Base-by-base conservation (phyloP, 2,888 invertebrate genomes). In the Dryococelus australis region DNA sequence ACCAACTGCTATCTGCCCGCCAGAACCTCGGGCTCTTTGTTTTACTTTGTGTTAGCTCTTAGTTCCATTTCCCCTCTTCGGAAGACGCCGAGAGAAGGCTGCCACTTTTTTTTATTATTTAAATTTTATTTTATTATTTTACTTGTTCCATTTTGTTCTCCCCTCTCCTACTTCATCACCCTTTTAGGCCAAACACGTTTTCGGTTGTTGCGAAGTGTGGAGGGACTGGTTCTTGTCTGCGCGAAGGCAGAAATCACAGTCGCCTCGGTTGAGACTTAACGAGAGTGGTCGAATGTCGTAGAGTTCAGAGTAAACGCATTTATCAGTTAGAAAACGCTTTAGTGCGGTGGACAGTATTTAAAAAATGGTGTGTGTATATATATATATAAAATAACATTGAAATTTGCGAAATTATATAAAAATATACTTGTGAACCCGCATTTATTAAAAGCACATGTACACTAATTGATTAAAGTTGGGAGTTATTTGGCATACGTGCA, bases 11-110 rank as follows among this genome's bases (percentile, higher is more conserved):
- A n/a, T 16, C 65, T 24, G 65, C n/a, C 6, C 65, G 65, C 65
- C 65, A 65, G 0, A 65, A 65, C 65, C 65, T 65, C 65, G 65
- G 65, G 24, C 8, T n/a, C 65, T 65, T 65, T 65, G 65, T 65
- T 65, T 65, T 65, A 65, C 65, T 65, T 65, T 65, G 65, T 65
- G 65, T 24, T n/a, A 65, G 65, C n/a, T 65, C 24, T 65, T 65
- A 65, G 13, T 24, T 65, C 65, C 65, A 24, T 65, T 47, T 35
- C 35, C 35, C 65, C 65, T 1, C 13, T 8, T 24, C 65, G 65
- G n/a, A 10, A 8, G n/a, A 65, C 65, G n/a, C 24, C 24, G n/a
- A 10, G 65, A 51, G 20, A 51, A n/a, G 20, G 24, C 65, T n/a
- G 24, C 8, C 65, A 10, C 47, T 47, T 65, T 65, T 65, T 65